Evolutionary conservation across 2,797 vertebrate genomes (phyloP), one percentile per base, ranked within the genome.

Genomic region (Lerista edwardsae): DNA sequence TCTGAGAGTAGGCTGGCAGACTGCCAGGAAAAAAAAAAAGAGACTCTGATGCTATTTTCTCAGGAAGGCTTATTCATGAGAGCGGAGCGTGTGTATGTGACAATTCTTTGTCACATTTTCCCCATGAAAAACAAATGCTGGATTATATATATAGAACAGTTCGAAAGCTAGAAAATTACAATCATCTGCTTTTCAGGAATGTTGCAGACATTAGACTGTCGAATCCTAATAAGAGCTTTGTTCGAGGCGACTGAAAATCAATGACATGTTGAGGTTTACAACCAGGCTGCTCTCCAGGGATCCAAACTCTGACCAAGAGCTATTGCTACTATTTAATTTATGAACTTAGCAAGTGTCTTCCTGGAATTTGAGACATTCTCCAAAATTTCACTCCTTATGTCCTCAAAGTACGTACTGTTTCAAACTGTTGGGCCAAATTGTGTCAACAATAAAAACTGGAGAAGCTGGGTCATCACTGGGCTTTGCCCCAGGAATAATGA

Each of bases 141-240:
- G 25, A 1, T 39, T 90, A n/a, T 91, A 94, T 94, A 93, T 93
- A 92, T 93, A 91, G 92, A 91, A 84, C 64, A 89, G 68, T 39
- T 91, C 71, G 92, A 89, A 89, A 88, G 83, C 86, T 84, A 78
- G 84, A 86, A 91, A 90, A 91, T 93, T 89, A 89, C 90, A 84
- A 90, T 89, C 80, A 77, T 93, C 85, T 90, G 84, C 92, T 94
- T 94, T 90, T 88, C 76, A 86, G 87, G 81, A 76, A 61, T 80
- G 80, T 84, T 87, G 89, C 91, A 90, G 87, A 88, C 80, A 87
- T 86, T n/a, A 91, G 72, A 83, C 71, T 86, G 84, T 12, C 85
- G 80, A 90, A 91, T 86, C 82, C 87, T 90, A 87, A 87, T 62
- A 80, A 83, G 84, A 89, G 57, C 79, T 92, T 94, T 74, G 61